These are phyloP conservation scores for Hyles euphorbiae DNA, from an alignment of 1,140 invertebrate genomes.

Conservation along the genomic window DNA sequence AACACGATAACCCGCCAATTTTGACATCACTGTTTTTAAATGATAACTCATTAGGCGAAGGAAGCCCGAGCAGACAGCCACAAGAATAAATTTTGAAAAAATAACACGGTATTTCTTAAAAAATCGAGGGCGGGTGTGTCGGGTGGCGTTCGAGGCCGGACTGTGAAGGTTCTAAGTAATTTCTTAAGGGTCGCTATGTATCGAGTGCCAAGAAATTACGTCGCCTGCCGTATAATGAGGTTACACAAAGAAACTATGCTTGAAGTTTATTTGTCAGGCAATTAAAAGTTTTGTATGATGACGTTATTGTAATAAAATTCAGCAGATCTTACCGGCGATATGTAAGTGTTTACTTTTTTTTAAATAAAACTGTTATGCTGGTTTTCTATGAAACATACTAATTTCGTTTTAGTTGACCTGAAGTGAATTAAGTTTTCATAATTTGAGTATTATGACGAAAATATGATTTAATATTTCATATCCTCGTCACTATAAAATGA, in stretches of 20 bases:
- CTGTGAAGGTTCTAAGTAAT: constrained; percentile 46
- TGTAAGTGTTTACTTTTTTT: too few species aligned
- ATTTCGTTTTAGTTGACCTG: too few species aligned
- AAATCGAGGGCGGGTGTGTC: constrained; percentile 24
- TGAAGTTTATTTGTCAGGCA: constrained; percentile 7
- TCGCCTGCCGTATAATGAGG: constrained; percentile 27
- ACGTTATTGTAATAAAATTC: too few species aligned
- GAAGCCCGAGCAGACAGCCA: constrained; percentile 10
- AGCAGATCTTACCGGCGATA: too few species aligned
- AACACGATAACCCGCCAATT: not conserved
- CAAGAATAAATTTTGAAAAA: constrained; percentile 29
- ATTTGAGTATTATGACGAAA: too few species aligned
- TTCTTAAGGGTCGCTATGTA: constrained; percentile 56
- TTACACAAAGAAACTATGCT: constrained; percentile 20
- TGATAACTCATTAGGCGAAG: constrained; percentile 9
- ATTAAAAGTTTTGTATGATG: constrained; percentile 13
- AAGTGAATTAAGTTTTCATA: too few species aligned
- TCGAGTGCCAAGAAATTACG: constrained; percentile 42
- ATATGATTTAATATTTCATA: too few species aligned
- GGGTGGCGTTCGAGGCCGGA: constrained; percentile 46
- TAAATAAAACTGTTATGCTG: too few species aligned
- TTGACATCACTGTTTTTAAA: not conserved
- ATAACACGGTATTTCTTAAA: constrained; percentile 44
- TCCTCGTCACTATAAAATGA: too few species aligned
- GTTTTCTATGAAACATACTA: too few species aligned